Conservation (phyloP, 2,888 invertebrate genomes). For the Sesia apiformis region DNA sequence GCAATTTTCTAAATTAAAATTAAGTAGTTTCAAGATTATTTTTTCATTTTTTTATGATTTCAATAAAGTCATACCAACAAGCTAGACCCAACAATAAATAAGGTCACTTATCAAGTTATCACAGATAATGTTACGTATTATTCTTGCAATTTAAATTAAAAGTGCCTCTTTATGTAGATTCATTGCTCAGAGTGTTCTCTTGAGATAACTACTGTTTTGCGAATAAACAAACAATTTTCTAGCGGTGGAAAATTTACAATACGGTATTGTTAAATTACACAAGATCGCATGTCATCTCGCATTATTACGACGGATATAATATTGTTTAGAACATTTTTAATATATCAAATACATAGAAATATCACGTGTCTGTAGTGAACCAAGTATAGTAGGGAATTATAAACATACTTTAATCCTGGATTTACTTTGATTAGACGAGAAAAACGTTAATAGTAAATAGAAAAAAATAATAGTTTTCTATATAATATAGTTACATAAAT, state of each 20-base stretch:
- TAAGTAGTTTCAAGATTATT: no score
- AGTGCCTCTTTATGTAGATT: constrained; percentile 11
- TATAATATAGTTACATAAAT: no score
- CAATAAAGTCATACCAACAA: no score
- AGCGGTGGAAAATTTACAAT: constrained; percentile 53
- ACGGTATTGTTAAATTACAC: constrained; percentile 27
- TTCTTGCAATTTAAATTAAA: neutral
- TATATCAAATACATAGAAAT: neutral
- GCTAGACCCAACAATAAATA: no score
- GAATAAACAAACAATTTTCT: constrained; percentile 44
- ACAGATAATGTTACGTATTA: neutral
- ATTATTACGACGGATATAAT: constrained; percentile 13
- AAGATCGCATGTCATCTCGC: constrained; percentile 37
- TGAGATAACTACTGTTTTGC: constrained; percentile 29
- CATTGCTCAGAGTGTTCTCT: constrained; percentile 6
- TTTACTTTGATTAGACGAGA: neutral
- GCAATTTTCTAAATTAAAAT: no score
- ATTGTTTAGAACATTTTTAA: neutral
- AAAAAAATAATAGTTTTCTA: no score
- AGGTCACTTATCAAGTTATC: no score
- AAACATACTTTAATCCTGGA: neutral
- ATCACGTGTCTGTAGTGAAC: neutral
- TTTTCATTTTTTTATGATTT: no score
- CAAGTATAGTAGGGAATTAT: neutral
- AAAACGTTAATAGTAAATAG: no score